Conservation (phyloP, 1,140 invertebrate genomes). For the Zaprionus ornatus region DNA sequence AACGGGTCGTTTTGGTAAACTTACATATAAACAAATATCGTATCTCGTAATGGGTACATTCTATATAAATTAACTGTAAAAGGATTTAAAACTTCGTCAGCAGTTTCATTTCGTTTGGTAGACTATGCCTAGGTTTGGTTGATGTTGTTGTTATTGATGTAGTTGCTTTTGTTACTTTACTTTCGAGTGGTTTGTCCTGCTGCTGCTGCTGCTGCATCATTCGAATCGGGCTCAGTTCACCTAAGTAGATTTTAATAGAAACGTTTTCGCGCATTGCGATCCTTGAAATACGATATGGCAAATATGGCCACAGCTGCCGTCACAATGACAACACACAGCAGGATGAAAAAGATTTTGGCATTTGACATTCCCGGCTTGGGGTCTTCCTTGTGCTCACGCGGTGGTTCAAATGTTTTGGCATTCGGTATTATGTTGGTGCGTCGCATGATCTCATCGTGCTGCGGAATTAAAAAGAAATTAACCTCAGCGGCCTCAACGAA, state of each 20-base stretch:
- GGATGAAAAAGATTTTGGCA: constrained; percentile 94
- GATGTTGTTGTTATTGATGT: constrained; percentile 39
- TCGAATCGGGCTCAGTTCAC: constrained; percentile 14
- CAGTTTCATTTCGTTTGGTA: constrained; percentile 20
- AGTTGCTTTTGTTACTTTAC: background rate
- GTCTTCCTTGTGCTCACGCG: constrained; percentile 95
- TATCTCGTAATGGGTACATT: constrained; percentile 34
- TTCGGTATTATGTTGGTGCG: constrained; percentile 91
- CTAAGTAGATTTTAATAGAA: constrained; percentile 88
- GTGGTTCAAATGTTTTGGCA: constrained; percentile 92
- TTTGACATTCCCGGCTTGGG: constrained; percentile 92
- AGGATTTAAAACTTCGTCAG: constrained; percentile 36
- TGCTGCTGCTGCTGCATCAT: constrained; percentile 17
- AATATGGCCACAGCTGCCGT: constrained; percentile 92
- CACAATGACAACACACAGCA: constrained; percentile 91
- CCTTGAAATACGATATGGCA: constrained; percentile 96
- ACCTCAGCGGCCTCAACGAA: background rate
- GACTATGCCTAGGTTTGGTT: constrained; percentile 50
- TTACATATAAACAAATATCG: constrained; percentile 42
- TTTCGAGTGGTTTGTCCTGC: constrained; percentile 6
- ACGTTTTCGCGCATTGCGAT: constrained; percentile 94
- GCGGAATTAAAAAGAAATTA: constrained; percentile 61
- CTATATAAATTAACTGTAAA: constrained; percentile 42
- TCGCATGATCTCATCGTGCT: constrained; percentile 88
- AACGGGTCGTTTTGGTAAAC: constrained; percentile 23